Percentiles rank a stretch among this genome's conserved stretches.
Conservation (phyloP, 2,797 vertebrate species). For the Xerus rutilus region DNA sequence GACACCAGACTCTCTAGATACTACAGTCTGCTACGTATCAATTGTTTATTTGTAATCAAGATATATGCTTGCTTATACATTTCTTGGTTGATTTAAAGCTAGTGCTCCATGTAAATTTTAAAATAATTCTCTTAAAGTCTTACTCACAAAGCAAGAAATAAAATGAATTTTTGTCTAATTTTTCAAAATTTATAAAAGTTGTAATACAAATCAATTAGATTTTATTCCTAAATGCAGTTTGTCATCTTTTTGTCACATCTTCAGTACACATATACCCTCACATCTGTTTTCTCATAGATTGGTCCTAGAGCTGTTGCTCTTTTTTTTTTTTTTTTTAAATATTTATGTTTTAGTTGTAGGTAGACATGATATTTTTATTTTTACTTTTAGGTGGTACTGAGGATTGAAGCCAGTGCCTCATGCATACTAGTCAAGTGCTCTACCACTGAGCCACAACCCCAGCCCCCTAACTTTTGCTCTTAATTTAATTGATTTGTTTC, state of each 20-base stretch:
- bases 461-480: neutral
- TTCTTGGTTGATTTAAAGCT: constrained; percentile 31
- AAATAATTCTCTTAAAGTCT: neutral
- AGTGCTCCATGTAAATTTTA: neutral
- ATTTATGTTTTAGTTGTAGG: too few species aligned
- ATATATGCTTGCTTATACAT: neutral
- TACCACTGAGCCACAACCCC: too few species aligned
- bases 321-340: too few species aligned
- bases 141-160: neutral
- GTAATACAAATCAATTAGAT: neutral
- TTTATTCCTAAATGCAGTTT: constrained; percentile 57
- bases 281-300: neutral
- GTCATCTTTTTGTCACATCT: neutral
- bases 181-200: neutral
- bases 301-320: neutral
- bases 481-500: constrained; percentile 20
- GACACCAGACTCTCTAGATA: neutral
- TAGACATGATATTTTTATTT: too few species aligned
- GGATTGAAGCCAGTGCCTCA: too few species aligned
- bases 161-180: neutral
- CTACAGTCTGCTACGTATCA: neutral
- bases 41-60: neutral
- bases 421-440: too few species aligned
- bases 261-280: neutral
- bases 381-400: too few species aligned